Evolutionary conservation across 2,888 invertebrate genomes (phyloP).

Genomic region (Scrobipalpa costella): DNA sequence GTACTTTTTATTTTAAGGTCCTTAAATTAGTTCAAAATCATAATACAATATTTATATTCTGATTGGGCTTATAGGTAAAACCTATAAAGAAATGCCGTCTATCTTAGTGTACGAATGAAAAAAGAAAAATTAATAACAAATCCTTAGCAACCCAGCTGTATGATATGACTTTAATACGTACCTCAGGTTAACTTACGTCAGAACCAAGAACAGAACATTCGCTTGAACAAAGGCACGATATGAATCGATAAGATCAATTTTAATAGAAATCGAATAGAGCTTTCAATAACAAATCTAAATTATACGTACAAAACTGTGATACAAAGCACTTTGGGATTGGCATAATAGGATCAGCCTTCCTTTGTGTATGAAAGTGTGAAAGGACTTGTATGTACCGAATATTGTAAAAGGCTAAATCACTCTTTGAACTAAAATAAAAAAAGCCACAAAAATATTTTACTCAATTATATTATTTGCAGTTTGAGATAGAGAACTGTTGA

Average conservation of each 20-base stretch:
- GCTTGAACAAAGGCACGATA: constrained; percentile 29
- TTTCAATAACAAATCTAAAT: neutral
- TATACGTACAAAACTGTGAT: neutral
- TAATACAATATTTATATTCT: too few relatives aligned
- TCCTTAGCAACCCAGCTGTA: neutral
- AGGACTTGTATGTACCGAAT: too few relatives aligned
- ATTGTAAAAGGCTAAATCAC: too few relatives aligned
- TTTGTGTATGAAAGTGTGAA: neutral
- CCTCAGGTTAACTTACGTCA: neutral
- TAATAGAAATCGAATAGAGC: constrained; percentile 11
- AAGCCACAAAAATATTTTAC: too few relatives aligned
- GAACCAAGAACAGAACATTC: constrained; percentile 34
- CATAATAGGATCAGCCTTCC: neutral
- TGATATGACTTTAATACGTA: neutral
- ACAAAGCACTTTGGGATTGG: neutral
- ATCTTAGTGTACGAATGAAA: too few relatives aligned
- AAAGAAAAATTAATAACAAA: neutral
- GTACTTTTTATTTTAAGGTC: neutral
- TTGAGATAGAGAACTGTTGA: too few relatives aligned
- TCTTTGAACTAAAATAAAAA: too few relatives aligned
- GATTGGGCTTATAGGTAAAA: too few relatives aligned
- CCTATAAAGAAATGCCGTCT: too few relatives aligned
- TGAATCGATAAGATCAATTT: constrained; percentile 8
- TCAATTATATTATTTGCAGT: too few relatives aligned
- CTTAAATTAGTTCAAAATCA: too few relatives aligned